Percentiles rank a stretch among this genome's conserved stretches.
These are phyloP conservation scores for Chymomyza costata DNA, from an alignment of 1,140 invertebrate genomes.

Conservation along the genomic window DNA sequence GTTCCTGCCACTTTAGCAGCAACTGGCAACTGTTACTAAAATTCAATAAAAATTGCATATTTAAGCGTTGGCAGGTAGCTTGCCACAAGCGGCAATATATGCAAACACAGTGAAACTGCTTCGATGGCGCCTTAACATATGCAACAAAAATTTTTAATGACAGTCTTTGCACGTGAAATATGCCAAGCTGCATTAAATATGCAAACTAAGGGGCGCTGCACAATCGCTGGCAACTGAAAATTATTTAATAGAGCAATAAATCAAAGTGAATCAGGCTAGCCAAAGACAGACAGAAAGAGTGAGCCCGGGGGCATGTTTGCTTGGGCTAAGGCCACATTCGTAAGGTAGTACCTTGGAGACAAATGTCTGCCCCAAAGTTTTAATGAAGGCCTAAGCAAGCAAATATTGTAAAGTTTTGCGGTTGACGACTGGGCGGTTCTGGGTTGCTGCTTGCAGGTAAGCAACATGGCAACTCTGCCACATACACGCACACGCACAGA, in stretches of 20 bases:
- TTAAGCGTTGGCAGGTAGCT: conserved; percentile 23
- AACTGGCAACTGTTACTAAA: conserved; percentile 35
- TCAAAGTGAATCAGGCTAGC: conserved; percentile 29
- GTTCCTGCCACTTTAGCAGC: background rate
- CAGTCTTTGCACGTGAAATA: conserved; percentile 5
- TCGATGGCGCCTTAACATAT: background rate
- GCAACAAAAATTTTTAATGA: conserved; percentile 45
- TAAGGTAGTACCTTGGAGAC: conserved; percentile 36
- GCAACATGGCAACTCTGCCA: too few relatives aligned
- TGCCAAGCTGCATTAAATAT: conserved; percentile 5
- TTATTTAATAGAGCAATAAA: conserved; percentile 56
- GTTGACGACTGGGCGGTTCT: conserved; percentile 29
- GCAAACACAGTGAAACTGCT: conserved; percentile 3
- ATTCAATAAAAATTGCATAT: conserved; percentile 62
- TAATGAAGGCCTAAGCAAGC: conserved; percentile 52
- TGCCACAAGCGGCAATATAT: conserved; percentile 11
- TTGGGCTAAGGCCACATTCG: background rate
- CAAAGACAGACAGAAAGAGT: background rate
- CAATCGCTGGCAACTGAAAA: conserved; percentile 32
- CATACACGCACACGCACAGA: too few relatives aligned
- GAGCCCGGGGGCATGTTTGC: background rate
- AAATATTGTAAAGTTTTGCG: conserved; percentile 41
- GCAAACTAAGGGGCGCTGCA: conserved; percentile 3
- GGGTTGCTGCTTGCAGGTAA: too few relatives aligned
- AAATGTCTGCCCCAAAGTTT: conserved; percentile 42